These are phyloP conservation scores for Cataglyphis hispanica DNA, from an alignment of 1,140 invertebrate species.

Conservation along the genomic window DNA sequence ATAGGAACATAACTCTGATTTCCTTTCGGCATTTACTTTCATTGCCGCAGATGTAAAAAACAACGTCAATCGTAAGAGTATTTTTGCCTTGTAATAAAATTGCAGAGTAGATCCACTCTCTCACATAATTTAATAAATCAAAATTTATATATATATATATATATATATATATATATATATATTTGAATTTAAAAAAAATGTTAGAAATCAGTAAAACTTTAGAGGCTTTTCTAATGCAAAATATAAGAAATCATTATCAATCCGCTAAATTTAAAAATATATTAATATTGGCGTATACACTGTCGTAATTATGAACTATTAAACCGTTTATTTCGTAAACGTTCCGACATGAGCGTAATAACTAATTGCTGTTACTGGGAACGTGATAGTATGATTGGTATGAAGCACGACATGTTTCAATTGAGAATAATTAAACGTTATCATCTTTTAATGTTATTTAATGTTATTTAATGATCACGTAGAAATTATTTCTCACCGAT, in stretches of 20 bases:
- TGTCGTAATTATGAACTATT: constrained; percentile 35
- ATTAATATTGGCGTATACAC: constrained; percentile 1
- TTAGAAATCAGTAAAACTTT: not conserved
- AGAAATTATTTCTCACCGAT: not conserved
- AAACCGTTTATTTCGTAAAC: constrained; percentile 41
- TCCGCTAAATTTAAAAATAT: constrained; percentile 15
- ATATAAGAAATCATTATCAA: not conserved
- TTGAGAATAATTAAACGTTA: constrained; percentile 54
- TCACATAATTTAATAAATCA: not conserved
- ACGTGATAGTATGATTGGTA: constrained; percentile 49
- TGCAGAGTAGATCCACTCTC: not conserved
- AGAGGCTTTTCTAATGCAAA: not conserved
- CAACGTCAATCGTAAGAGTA: too few relatives aligned
- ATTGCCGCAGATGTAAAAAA: not conserved
- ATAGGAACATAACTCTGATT: not conserved
- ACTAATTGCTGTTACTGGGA: constrained; percentile 37
- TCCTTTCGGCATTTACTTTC: constrained; percentile 8
- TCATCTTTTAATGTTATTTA: constrained; percentile 32
- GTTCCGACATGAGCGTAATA: constrained; percentile 28
- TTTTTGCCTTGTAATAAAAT: not conserved
- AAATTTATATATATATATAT: not conserved
- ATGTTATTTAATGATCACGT: constrained; percentile 20
- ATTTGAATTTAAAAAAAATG: not conserved
- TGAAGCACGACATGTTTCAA: constrained; percentile 37
- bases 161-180: not conserved